Base-by-base conservation (phyloP, 1,140 invertebrate genomes). In the Temnothorax curvispinosus region DNA sequence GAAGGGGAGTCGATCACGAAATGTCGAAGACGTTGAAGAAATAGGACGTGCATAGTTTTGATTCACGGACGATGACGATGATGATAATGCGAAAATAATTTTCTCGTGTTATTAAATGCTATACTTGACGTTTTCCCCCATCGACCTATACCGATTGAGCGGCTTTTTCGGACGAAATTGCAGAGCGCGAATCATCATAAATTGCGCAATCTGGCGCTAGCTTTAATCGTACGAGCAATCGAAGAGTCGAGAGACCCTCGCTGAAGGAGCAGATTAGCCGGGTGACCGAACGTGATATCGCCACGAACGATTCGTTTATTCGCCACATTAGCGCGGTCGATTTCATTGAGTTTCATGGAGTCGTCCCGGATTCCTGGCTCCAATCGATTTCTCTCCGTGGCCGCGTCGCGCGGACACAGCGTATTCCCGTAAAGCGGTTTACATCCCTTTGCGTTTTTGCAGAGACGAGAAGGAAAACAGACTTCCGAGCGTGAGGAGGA, bases 361-460 rank as follows among this genome's bases (percentile, higher is more conserved):
- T 44, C 65, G 67, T 58, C 50, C 38, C 78, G 38, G 64, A 52
- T 21, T 60, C 21, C 15, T 13, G 56, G 64, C 64, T 81, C 32
- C 64, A 35, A 13, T 58, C 50, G 35, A 71, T 81, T 41, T 54
- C 21, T 71, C 35, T 56, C 35, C 47, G 62, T 11, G 38, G 56
- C 15, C 77, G 44, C 47, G 47, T 56, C 54, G 32, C 44, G 47
- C 52, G 15, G 38, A 44, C 9, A n/a, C 35, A 54, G 64, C 15
- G 78, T 64, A 81, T 71, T 58, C 38, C 18, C 78, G 38, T 47
- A 81, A 81, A 81, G 52, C 78, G 78, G 50, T 81, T 81, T 71
- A 58, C 35, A 47, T 3, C 8, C n/a, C 3, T 15, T 35, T 15
- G 27, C 54, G 64, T 52, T 69, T 56, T 78, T n/a, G 27, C 9